Percentiles rank a stretch among this genome's conserved stretches.
Evolutionary conservation across 2,113 vertebrate genomes (phyloP).

Genomic region (Asarcornis scutulata): DNA sequence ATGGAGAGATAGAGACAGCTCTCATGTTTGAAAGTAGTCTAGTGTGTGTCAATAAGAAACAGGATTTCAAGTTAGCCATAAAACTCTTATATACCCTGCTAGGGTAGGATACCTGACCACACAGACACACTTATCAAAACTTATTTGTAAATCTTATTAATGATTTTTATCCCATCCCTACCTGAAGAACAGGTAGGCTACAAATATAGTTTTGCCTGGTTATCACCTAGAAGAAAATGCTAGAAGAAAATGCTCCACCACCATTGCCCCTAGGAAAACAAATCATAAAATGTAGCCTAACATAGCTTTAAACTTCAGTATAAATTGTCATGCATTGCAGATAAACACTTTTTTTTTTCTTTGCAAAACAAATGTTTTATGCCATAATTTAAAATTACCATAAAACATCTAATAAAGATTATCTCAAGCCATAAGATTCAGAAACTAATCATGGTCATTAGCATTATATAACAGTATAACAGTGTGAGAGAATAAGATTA

Average conservation of each 20-base stretch:
- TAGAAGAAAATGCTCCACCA: neutral
- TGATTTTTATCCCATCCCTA: neutral
- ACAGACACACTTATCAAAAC: neutral
- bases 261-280: neutral
- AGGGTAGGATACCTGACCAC: neutral
- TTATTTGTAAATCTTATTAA: neutral
- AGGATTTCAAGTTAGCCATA: neutral
- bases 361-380: conserved; percentile 9
- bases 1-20: neutral
- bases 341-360: neutral
- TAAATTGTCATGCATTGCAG: neutral
- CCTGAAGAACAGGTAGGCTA: neutral
- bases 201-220: neutral
- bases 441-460: neutral
- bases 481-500: neutral
- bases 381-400: neutral
- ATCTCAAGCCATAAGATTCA: neutral
- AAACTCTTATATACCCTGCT: accelerated
- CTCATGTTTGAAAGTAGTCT: neutral
- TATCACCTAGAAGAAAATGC: neutral
- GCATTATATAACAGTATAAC: neutral
- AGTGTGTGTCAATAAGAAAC: neutral
- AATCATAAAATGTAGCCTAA: neutral
- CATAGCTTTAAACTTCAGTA: neutral
- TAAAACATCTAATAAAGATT: neutral